Conservation (phyloP, 1,140 invertebrate species). For the Zaprionus capensis region DNA sequence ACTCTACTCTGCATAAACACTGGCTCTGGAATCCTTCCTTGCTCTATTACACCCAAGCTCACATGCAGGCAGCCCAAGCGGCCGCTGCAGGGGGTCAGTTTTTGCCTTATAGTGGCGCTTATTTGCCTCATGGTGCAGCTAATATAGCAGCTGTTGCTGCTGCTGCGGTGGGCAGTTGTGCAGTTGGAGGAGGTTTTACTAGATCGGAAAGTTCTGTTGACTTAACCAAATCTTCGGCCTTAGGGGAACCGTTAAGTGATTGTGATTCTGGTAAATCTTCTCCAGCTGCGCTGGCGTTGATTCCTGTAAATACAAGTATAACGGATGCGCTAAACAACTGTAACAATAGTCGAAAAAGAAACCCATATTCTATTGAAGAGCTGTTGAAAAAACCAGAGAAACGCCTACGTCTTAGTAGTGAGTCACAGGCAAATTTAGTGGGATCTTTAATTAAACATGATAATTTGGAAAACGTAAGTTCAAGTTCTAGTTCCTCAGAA, state of each 20-base stretch:
- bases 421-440: slow-evolving; percentile 65
- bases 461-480: slow-evolving; percentile 61
- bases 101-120: slow-evolving; percentile 61
- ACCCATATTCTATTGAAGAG: slow-evolving; percentile 94
- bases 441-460: slow-evolving; percentile 25
- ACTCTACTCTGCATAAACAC: slow-evolving; percentile 77
- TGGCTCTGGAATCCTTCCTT: slow-evolving; percentile 83
- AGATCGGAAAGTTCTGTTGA: slow-evolving; percentile 82
- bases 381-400: slow-evolving; percentile 91
- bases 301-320: slow-evolving; percentile 11
- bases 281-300: slow-evolving; percentile 61
- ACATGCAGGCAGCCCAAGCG: slow-evolving; percentile 70
- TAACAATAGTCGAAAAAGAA: slow-evolving; percentile 87
- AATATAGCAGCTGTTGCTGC: slow-evolving; percentile 55
- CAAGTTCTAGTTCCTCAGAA: slow-evolving; percentile 66
- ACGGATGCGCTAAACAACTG: slow-evolving; percentile 20
- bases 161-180: slow-evolving; percentile 32
- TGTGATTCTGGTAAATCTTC: slow-evolving; percentile 83
- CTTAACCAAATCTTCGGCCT: slow-evolving; percentile 58
- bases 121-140: slow-evolving; percentile 52
- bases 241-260: slow-evolving; percentile 64
- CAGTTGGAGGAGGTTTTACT: slow-evolving; percentile 53
- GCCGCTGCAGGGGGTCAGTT: slow-evolving; percentile 60
- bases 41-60: slow-evolving; percentile 77
- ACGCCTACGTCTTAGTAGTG: slow-evolving; percentile 55